Conservation (phyloP, 2,797 vertebrate species). For the Coreius guichenoti region DNA sequence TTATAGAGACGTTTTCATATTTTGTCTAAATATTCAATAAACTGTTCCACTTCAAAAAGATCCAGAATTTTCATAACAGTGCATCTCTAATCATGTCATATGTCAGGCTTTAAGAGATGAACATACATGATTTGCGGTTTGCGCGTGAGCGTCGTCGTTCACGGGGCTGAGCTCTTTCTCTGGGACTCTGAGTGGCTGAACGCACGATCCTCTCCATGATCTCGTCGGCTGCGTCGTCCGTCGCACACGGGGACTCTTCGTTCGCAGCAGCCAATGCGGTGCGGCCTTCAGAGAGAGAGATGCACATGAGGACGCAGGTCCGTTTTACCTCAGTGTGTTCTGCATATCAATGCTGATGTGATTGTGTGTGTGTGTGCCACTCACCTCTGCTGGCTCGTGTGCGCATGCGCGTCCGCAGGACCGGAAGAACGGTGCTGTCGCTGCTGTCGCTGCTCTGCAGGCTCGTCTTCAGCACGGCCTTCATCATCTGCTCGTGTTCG, state of each 20-base stretch:
- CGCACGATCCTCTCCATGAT: constrained; percentile 97
- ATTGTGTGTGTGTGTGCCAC: background rate
- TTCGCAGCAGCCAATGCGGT: constrained; percentile 75
- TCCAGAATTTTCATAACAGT: too few species aligned
- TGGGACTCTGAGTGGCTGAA: constrained; percentile 92
- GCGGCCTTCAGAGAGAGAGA: constrained; percentile 75
- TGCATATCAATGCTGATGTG: too few species aligned
- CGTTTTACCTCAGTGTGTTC: too few species aligned
- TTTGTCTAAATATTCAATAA: too few species aligned
- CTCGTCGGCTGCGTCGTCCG: constrained; percentile 90
- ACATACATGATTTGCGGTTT: constrained; percentile 90
- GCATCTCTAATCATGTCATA: too few species aligned
- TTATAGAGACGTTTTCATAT: too few species aligned
- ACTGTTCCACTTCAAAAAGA: too few species aligned
- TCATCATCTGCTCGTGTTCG: constrained; percentile 96
- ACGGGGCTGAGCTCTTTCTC: constrained; percentile 86
- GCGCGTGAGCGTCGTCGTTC: constrained; percentile 92
- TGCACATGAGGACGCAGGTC: background rate
- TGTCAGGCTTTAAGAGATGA: background rate
- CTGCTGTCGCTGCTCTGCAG: constrained; percentile 71
- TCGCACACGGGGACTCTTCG: constrained; percentile 81
- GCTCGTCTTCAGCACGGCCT: constrained; percentile 88
- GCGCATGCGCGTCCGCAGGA: constrained; percentile 85
- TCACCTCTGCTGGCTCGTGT: constrained; percentile 66
- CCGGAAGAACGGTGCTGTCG: constrained; percentile 69